A percentile compares a stretch with the other conserved stretches of the same genome.
These are phyloP conservation scores for Hypotaenidia philippensis DNA, from an alignment of 2,797 vertebrate genomes.

Conservation along the genomic window DNA sequence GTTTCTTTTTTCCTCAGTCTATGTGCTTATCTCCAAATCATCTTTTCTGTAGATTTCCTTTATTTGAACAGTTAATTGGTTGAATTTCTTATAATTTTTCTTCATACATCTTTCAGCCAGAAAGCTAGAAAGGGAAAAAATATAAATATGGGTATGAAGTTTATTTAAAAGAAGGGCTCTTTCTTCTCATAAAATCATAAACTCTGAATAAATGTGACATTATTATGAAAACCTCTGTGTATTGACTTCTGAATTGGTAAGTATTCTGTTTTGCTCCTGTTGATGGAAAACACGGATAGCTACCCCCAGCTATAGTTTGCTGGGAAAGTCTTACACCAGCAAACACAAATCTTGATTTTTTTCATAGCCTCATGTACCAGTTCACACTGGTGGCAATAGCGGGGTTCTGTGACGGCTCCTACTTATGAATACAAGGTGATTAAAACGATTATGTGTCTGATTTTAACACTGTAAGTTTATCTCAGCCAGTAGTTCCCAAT, in stretches of 20 bases:
- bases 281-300: not conserved
- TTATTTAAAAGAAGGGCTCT: not conserved
- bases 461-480: not conserved
- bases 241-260: not conserved
- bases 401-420: not conserved
- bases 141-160: not conserved
- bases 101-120: not conserved
- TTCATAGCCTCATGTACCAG: not conserved
- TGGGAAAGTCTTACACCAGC: not conserved
- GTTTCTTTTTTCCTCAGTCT: not conserved
- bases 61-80: not conserved
- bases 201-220: not conserved
- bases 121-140: not conserved
- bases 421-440: not conserved
- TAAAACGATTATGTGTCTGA: not conserved
- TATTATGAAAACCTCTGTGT: not conserved
- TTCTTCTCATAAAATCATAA: not conserved
- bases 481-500: not conserved
- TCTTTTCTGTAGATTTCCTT: not conserved
- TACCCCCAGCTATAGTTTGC: not conserved
- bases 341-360: not conserved
- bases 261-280: not conserved
- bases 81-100: not conserved
- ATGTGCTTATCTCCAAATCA: not conserved
- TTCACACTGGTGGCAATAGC: not conserved